Evolutionary conservation across 2,113 vertebrate genomes (phyloP).

Genomic region (Ranitomeya imitator): DNA sequence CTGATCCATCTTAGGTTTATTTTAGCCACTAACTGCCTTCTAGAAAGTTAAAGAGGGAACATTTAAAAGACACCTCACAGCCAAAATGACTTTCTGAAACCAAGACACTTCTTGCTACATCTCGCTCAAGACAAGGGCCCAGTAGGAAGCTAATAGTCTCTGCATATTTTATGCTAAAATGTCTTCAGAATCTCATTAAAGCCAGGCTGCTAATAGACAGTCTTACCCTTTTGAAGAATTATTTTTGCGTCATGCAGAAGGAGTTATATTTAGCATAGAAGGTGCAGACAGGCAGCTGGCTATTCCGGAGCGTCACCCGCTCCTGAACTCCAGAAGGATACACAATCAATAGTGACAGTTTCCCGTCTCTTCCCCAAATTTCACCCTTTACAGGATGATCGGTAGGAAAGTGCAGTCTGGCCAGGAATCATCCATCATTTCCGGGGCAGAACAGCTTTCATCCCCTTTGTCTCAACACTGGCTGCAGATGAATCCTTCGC

Average conservation of each 20-base stretch:
- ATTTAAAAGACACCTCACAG: conserved; percentile 32
- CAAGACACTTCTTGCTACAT: conserved; percentile 43
- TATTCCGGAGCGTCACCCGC: conserved; percentile 25
- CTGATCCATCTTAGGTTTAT: not conserved
- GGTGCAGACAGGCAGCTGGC: conserved; percentile 39
- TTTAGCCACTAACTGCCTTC: not conserved
- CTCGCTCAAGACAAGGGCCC: conserved; percentile 49
- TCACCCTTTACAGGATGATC: conserved; percentile 42
- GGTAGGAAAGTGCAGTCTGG: conserved; percentile 55
- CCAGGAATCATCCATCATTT: conserved; percentile 48
- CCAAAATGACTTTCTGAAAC: conserved; percentile 46
- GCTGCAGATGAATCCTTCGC: conserved; percentile 42
- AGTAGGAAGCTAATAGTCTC: conserved; percentile 54
- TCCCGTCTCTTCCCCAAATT: conserved; percentile 32
- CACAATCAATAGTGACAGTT: conserved; percentile 53
- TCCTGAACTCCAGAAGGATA: conserved; percentile 42
- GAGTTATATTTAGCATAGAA: conserved; percentile 53
- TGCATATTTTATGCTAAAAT: conserved; percentile 57
- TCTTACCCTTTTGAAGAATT: conserved; percentile 57
- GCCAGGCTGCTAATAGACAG: conserved; percentile 51
- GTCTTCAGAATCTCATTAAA: conserved; percentile 53
- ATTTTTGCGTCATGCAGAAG: conserved; percentile 54
- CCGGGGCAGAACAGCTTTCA: conserved; percentile 37
- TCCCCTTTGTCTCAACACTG: conserved; percentile 44
- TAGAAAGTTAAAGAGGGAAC: conserved; percentile 27